phyloP scores from a whole-genome alignment of 2,888 invertebrate species.

The Drosophila nr. fundita region DNA sequence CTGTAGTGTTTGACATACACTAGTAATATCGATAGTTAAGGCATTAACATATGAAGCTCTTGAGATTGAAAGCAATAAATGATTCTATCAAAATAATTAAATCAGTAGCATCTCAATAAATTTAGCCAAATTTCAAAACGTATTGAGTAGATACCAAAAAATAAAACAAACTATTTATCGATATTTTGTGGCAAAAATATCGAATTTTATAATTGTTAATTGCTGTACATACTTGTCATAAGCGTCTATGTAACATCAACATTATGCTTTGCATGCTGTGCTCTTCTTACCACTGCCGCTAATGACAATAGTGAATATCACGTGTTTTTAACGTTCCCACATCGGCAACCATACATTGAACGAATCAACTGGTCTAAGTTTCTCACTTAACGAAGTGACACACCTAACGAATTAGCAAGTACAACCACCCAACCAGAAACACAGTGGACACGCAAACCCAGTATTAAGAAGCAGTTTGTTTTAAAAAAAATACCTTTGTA shows the following conservation, averaged over 20 bases:
- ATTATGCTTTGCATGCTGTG: not conserved
- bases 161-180: not conserved
- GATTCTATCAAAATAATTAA: not conserved
- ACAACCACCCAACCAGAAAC: not conserved
- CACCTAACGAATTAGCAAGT: not conserved
- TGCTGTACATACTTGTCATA: not conserved
- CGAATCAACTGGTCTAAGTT: conserved; percentile 8
- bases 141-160: not conserved
- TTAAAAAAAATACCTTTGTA: not conserved
- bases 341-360: not conserved
- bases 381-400: not conserved
- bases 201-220: not conserved
- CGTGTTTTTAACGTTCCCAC: conserved; percentile 49
- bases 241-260: not conserved
- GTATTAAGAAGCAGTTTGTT: not conserved
- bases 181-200: not conserved
- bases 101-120: not conserved
- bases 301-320: conserved; percentile 27
- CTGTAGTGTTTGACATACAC: not conserved
- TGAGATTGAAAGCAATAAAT: not conserved
- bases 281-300: not conserved
- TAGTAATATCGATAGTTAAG: conserved; percentile 15
- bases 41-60: not conserved
- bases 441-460: conserved; percentile 16
- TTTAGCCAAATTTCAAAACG: not conserved